Conservation (phyloP, 1,140 invertebrate species). For the Papilio machaon region DNA sequence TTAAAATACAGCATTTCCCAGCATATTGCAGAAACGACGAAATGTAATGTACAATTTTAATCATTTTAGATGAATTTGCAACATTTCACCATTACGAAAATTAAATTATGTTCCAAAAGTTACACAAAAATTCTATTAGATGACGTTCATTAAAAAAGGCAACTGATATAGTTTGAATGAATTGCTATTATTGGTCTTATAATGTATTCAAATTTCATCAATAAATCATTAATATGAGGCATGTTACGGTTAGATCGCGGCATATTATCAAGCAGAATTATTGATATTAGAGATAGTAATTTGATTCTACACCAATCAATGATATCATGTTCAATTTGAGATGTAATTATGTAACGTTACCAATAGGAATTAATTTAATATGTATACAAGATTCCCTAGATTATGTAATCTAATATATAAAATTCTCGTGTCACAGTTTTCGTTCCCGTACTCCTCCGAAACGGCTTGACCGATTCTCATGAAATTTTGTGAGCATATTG, state of each 20-base stretch:
- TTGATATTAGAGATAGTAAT: neutral
- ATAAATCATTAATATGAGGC: neutral
- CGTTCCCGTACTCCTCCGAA: too few species aligned
- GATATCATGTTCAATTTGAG: neutral
- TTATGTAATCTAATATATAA: too few species aligned
- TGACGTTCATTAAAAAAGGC: neutral
- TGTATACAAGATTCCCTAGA: too few species aligned
- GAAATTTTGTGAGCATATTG: too few species aligned
- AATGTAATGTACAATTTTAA: neutral
- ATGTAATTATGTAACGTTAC: neutral
- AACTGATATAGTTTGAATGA: neutral
- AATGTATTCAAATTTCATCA: neutral
- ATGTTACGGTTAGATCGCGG: neutral
- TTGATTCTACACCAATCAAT: neutral
- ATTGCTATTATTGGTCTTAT: neutral
- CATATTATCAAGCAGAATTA: slow-evolving; percentile 3
- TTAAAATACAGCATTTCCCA: neutral
- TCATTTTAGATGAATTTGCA: neutral
- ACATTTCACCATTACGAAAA: neutral
- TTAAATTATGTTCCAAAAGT: neutral
- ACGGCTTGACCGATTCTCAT: too few species aligned
- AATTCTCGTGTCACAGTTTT: too few species aligned
- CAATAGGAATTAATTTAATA: too few species aligned
- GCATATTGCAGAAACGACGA: neutral
- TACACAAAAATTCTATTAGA: neutral